Evolutionary conservation across 35 echinoderm and acorn worm species (phyloP), one percentile per base, ranked within the genome.

Genomic region (Apostichopus californicus): DNA sequence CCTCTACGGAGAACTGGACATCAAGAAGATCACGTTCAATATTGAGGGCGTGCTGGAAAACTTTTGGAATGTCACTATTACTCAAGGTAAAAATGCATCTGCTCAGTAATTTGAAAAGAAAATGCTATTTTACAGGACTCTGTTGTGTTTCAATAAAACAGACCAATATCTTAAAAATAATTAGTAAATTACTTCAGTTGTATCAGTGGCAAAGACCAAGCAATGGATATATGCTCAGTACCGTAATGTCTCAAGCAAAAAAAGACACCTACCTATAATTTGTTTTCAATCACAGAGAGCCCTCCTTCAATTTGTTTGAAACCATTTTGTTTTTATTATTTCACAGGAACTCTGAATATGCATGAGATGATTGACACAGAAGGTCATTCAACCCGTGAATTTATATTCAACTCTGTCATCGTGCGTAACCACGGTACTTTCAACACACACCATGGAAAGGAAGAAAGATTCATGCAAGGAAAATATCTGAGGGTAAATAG

Each of bases 311-410:
- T 0, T 46, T 46, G 0, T 2, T 46, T 46, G 34, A 46, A 46
- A 46, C 34, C 34, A 46, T 46, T 46, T 46, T 28, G 0, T 46
- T 46, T 46, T 28, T 46, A 46, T 46, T 46, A 46, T 46, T 46
- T 46, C 58, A 9, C 66, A 98, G 96, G 96, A 52, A 91, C 87
- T n/a, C 75, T 98, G 11, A 85, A 92, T 88, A 98, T 98, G 96
- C 96, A 98, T 93, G 94, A 98, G 78, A 98, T 98, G 96, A 94
- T 98, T 78, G 90, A 87, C n/a, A 58, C 95, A 0, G 91, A 95
- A 28, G 96, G 96, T 23, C 82, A 89, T 73, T n/a, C 94, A 54
- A 98, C 96, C 73, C 78, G 93, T 14, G 91, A 88, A 9, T 88
- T 98, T 13, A n/a, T 81, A 14, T 98, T 98, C 77, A 80, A 95